Conservation (phyloP, 2,888 invertebrate species). For the Achlya flavicornis region DNA sequence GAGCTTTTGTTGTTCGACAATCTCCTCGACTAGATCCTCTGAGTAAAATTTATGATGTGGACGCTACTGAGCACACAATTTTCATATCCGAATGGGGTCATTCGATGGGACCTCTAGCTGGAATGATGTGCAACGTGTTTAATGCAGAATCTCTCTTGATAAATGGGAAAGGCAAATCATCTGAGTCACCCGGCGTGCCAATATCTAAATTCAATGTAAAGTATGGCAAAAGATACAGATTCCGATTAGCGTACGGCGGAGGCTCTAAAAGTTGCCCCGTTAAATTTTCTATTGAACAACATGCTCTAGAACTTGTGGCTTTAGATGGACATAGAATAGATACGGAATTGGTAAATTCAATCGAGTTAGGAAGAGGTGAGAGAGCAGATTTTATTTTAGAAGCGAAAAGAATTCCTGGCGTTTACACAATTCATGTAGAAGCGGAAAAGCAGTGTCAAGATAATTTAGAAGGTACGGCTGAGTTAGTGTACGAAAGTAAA, state of each 20-base stretch:
- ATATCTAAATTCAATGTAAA: slow-evolving; percentile 79
- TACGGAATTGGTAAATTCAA: slow-evolving; percentile 81
- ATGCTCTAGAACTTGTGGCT: slow-evolving; percentile 86
- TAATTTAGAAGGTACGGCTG: slow-evolving; percentile 78
- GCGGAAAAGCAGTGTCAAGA: slow-evolving; percentile 79
- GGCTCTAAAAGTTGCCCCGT: slow-evolving; percentile 88
- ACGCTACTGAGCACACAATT: slow-evolving; percentile 87
- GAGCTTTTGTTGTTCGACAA: slow-evolving; percentile 88
- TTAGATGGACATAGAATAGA: slow-evolving; percentile 88
- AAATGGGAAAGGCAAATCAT: slow-evolving; percentile 85
- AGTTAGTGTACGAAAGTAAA: slow-evolving; percentile 71
- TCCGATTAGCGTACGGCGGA: slow-evolving; percentile 87
- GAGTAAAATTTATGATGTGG: slow-evolving; percentile 87
- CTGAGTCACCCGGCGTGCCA: slow-evolving; percentile 67
- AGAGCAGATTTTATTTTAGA: slow-evolving; percentile 89
- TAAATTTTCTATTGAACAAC: slow-evolving; percentile 86
- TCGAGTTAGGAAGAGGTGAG: slow-evolving; percentile 88
- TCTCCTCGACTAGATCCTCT: slow-evolving; percentile 85
- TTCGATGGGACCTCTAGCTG: slow-evolving; percentile 77
- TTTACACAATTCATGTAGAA: slow-evolving; percentile 85
- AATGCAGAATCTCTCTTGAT: slow-evolving; percentile 83
- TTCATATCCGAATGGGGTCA: slow-evolving; percentile 89
- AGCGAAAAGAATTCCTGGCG: slow-evolving; percentile 81
- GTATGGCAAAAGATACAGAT: slow-evolving; percentile 85
- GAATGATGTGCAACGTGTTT: slow-evolving; percentile 64